A percentile compares a stretch with the other conserved stretches of the same genome.
Conservation (phyloP, 2,888 invertebrate species). For the Onchidella celtica region DNA sequence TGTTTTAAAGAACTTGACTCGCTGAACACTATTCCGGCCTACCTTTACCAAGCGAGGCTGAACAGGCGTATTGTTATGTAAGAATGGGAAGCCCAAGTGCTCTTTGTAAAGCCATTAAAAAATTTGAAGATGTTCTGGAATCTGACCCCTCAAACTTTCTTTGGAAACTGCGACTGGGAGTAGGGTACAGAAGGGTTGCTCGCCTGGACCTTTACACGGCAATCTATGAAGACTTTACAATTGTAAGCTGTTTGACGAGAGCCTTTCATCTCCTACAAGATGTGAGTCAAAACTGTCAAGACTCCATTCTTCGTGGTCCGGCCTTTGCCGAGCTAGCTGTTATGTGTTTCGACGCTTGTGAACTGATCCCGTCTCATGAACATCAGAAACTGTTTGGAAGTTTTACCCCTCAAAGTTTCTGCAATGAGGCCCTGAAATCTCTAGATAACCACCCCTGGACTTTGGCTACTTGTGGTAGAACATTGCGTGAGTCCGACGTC, state of each 20-base stretch:
- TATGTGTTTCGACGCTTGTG: background rate
- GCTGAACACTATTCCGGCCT: too few species aligned
- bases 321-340: background rate
- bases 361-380: background rate
- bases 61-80: background rate
- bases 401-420: background rate
- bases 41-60: too few species aligned
- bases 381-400: background rate
- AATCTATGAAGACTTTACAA: background rate
- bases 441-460: background rate
- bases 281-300: background rate
- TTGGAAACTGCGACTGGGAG: background rate
- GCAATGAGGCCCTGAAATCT: background rate
- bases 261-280: background rate
- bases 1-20: background rate
- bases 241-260: background rate
- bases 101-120: background rate
- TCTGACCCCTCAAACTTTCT: background rate
- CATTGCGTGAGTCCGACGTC: background rate
- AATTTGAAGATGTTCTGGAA: background rate
- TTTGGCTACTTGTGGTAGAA: conserved; percentile 16
- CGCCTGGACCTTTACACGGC: background rate
- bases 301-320: background rate
- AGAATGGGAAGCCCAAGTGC: background rate
- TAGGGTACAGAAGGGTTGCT: background rate